phyloP scores from a whole-genome alignment of 92 coral and sea anemone genomes.

The Scolanthus callimorphus region DNA sequence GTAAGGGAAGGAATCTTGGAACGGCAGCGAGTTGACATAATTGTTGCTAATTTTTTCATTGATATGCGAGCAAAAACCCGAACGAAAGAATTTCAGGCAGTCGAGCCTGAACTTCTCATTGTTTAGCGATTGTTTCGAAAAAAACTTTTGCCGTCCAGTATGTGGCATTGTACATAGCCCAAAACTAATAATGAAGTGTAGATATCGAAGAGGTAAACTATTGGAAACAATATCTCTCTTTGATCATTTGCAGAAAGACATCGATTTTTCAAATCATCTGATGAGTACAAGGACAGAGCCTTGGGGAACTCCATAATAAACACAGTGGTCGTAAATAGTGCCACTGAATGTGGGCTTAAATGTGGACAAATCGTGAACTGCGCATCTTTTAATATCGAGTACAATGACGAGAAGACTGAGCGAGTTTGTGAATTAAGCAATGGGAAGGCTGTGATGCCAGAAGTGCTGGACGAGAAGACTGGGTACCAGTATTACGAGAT shows the following conservation, averaged over 20 bases:
- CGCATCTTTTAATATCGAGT: conserved; percentile 41
- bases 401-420: conserved; percentile 25
- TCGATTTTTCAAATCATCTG: conserved; percentile 24
- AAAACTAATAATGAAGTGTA: no score
- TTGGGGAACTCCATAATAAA: conserved; percentile 14
- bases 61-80: no score
- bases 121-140: no score
- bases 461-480: conserved; percentile 1
- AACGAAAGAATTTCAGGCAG: no score
- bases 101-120: no score
- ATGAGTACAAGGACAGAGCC: conserved; percentile 19
- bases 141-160: not conserved
- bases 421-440: conserved; percentile 39
- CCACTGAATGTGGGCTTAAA: conserved; percentile 45
- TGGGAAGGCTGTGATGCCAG: conserved; percentile 2
- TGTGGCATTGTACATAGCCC: not conserved
- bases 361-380: conserved; percentile 40
- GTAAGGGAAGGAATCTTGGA: no score
- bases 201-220: no score
- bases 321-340: conserved; percentile 13
- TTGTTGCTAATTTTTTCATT: no score
- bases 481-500: conserved; percentile 49
- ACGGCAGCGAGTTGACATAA: no score
- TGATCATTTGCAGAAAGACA: conserved; percentile 19
- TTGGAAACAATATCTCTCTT: not conserved